These are phyloP conservation scores for Zoanthus solanderi DNA, from an alignment of 92 coral and sea anemone species.

Conservation along the genomic window DNA sequence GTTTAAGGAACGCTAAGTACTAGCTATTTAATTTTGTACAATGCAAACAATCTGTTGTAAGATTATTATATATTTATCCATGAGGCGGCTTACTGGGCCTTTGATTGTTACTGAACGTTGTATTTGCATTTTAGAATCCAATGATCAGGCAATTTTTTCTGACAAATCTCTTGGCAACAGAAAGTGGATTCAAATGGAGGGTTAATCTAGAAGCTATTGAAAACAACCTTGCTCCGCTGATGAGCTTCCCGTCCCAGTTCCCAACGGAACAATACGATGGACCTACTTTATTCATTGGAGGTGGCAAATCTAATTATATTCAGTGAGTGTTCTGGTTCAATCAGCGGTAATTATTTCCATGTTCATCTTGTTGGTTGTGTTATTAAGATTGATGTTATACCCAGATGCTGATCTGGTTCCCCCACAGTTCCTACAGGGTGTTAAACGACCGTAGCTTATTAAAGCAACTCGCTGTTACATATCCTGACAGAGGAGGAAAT, in stretches of 20 bases:
- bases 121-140: conserved; percentile 62
- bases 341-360: background rate
- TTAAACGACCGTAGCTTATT: too few species aligned
- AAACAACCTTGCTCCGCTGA: conserved; percentile 65
- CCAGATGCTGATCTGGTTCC: too few species aligned
- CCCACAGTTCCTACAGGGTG: too few species aligned
- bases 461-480: too few species aligned
- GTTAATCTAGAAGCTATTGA: conserved; percentile 86
- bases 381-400: too few species aligned
- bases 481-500: too few species aligned
- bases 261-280: conserved; percentile 69
- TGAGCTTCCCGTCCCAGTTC: conserved; percentile 74
- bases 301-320: conserved; percentile 84
- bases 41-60: too few species aligned
- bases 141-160: conserved; percentile 82
- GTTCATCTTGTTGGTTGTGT: background rate
- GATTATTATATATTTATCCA: too few species aligned
- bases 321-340: conserved; percentile 66
- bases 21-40: too few species aligned
- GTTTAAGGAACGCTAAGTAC: background rate
- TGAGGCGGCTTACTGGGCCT: too few species aligned
- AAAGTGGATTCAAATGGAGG: conserved; percentile 82
- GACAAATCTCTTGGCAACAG: conserved; percentile 76
- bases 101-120: background rate
- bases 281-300: conserved; percentile 86